phyloP scores from a whole-genome alignment of 2,797 vertebrate genomes.

The Dallia pectoralis region DNA sequence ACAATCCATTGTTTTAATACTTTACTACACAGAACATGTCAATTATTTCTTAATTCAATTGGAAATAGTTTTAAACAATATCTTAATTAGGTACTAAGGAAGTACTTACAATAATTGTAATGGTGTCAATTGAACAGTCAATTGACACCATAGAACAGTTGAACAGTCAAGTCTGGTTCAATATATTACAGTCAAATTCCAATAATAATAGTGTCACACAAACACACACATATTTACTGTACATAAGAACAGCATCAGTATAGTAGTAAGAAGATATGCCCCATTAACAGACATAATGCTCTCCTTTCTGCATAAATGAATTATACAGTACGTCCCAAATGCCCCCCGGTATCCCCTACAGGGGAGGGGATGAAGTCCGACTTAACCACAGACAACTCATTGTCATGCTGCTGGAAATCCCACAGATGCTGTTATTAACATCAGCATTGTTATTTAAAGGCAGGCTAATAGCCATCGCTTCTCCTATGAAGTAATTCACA shows the following conservation, averaged over 20 bases:
- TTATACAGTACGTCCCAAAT: not conserved
- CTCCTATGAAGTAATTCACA: not conserved
- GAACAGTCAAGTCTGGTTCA: not conserved
- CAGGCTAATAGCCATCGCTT: not conserved
- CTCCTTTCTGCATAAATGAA: not conserved
- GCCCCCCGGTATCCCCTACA: not conserved
- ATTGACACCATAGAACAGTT: not conserved
- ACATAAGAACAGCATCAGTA: not conserved
- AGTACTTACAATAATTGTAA: not conserved
- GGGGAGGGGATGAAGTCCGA: not conserved
- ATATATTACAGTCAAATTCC: not conserved
- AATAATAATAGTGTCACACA: not conserved
- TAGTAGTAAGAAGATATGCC: not conserved
- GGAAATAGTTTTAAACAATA: not conserved
- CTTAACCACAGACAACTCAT: conserved; percentile 4
- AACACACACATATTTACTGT: not conserved
- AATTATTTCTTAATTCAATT: not conserved
- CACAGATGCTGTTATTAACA: not conserved
- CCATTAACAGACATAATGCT: conserved; percentile 5
- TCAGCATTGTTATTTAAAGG: not conserved
- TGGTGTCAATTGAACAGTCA: too few species aligned
- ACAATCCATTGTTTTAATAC: not conserved
- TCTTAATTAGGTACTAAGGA: not conserved
- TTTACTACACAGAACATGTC: not conserved
- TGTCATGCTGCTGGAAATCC: not conserved